Evolutionary conservation across 1,140 invertebrate species (phyloP), one percentile per base, ranked within the genome.

Genomic region (Drosophila bipectinata): DNA sequence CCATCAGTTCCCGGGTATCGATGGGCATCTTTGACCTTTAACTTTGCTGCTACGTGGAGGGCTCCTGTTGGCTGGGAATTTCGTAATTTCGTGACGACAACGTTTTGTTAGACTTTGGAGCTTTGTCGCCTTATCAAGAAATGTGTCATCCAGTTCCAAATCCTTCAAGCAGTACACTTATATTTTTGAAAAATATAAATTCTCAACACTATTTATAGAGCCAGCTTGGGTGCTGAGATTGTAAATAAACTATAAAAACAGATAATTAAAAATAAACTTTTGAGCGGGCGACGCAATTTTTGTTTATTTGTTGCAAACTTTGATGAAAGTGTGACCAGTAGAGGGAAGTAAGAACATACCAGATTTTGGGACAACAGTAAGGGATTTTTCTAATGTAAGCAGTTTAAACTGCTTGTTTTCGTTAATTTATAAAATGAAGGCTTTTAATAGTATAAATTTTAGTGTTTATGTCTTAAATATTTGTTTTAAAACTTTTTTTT

Each of bases 1-100:
- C 74, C 53, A 92, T 79, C 37, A 92, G 48, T 53, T 92, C 91
- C 26, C 84, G 66, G n/a, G 72, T 75, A 63, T 92, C 72, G 8
- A 92, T 69, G 10, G 90, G 89, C 91, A 92, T 92, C 61, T 78
- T 15, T 34, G 44, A 18, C 41, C 4, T 51, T 28, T 44, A 21
- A 2, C 10, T 47, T 24, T 47, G 9, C 4, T 15, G 18, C 41
- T 39, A 54, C 69, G 39, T 72, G 69, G 48, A 37, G 14, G 44
- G 39, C 12, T 30, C 10, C 14, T 47, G 18, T 47, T 18, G 3
- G 15, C 18, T 21, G 44, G 44, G 15, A 41, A 71, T 69, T 69
- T 69, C 67, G 44, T 34, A 74, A 73, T 49, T 28, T 28, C 5
- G 24, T 37, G 34, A 37, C 34, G 34, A 10, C 10, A 37, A 37